A percentile compares a stretch with the other conserved stretches of the same genome.
phyloP scores from a whole-genome alignment of 2,113 vertebrate species.

The Xerus inauris region DNA sequence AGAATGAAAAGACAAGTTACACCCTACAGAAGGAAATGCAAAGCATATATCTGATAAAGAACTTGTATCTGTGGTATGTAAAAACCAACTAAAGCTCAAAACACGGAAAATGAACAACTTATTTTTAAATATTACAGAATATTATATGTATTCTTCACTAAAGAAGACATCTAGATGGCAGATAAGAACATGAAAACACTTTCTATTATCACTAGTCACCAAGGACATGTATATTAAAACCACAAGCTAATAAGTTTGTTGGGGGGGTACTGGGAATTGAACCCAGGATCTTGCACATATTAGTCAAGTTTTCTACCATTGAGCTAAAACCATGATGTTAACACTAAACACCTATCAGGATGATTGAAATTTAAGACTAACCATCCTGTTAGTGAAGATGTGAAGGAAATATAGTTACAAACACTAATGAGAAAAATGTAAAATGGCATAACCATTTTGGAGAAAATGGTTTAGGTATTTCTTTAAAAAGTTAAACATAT shows the following conservation, averaged over 20 bases:
- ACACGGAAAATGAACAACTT: not conserved
- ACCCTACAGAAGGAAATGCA: not conserved
- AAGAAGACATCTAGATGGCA: not conserved
- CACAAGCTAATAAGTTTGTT: too few species aligned
- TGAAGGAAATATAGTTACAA: not conserved
- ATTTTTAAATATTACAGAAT: not conserved
- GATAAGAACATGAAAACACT: not conserved
- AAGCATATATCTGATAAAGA: not conserved
- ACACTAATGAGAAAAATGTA: not conserved
- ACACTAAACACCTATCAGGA: not conserved
- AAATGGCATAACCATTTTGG: not conserved
- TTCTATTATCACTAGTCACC: too few species aligned
- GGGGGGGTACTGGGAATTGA: too few species aligned
- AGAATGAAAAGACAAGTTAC: too few species aligned
- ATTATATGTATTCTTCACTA: not conserved
- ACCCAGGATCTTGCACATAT: too few species aligned
- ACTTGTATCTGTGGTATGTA: not conserved
- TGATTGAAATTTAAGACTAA: not conserved
- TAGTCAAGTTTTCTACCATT: too few species aligned
- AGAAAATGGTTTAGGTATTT: not conserved
- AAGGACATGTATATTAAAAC: too few species aligned
- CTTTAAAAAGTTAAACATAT: not conserved
- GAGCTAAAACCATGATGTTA: not conserved
- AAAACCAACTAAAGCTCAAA: conserved; percentile 4
- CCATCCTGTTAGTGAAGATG: not conserved